phyloP scores from a whole-genome alignment of 2,888 invertebrate genomes.

The Chirona hameri region DNA sequence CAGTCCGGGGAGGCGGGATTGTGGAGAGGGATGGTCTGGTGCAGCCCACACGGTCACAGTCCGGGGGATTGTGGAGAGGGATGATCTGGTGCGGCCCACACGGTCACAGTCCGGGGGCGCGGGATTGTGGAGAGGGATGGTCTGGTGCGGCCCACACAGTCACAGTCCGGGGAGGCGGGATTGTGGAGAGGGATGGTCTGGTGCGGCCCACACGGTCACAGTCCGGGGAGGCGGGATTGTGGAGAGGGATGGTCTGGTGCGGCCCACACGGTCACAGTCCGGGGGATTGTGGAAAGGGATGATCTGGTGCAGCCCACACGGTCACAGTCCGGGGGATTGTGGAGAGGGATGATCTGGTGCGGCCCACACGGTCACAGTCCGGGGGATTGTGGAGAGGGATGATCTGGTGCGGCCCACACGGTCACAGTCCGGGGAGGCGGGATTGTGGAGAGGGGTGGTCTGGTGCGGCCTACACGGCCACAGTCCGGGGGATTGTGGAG shows the following conservation, averaged over 20 bases:
- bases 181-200: not conserved
- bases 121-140: not conserved
- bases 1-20: not conserved
- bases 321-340: not conserved
- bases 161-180: not conserved
- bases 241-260: not conserved
- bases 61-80: not conserved
- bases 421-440: not conserved
- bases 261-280: not conserved
- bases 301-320: not conserved
- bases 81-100: not conserved
- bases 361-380: not conserved
- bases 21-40: not conserved
- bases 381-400: not conserved
- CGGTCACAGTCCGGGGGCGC: not conserved
- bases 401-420: not conserved
- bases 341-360: not conserved
- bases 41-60: not conserved
- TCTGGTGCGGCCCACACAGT: not conserved
- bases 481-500: not conserved
- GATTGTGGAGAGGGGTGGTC: not conserved
- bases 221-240: not conserved
- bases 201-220: not conserved
- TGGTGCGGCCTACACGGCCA: not conserved
- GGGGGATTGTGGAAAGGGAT: not conserved